phyloP scores from a whole-genome alignment of 2,888 invertebrate species.

The Pristionchus mayeri region DNA sequence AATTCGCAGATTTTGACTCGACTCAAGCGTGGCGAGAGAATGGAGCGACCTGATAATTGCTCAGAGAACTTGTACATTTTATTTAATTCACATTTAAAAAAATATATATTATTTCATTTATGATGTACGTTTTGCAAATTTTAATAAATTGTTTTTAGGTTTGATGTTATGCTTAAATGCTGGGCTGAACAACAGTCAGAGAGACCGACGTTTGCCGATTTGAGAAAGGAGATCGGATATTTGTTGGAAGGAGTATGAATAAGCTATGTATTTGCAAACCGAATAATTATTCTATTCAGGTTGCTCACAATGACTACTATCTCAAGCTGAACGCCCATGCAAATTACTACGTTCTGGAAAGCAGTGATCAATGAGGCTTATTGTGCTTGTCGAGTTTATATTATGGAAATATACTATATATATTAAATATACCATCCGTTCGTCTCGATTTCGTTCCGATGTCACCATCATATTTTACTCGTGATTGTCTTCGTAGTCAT shows the following conservation, averaged over 20 bases:
- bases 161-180: not conserved
- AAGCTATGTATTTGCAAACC: not conserved
- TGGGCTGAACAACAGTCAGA: not conserved
- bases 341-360: conserved; percentile 14
- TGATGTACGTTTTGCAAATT: not conserved
- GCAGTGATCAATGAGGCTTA: not conserved
- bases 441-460: too few species aligned
- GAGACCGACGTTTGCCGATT: not conserved
- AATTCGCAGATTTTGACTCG: not conserved
- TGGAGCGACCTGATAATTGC: conserved; percentile 6
- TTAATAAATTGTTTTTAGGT: not conserved
- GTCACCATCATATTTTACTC: too few species aligned
- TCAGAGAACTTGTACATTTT: not conserved
- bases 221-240: not conserved
- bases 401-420: too few species aligned
- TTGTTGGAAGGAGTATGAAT: not conserved
- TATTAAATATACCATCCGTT: too few species aligned
- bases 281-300: not conserved
- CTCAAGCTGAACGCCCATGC: conserved; percentile 4
- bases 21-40: not conserved
- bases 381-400: too few species aligned
- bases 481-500: too few species aligned
- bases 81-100: not conserved
- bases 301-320: conserved; percentile 6
- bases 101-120: too few species aligned